Evolutionary conservation across 2,888 invertebrate species (phyloP), one percentile per base, ranked within the genome.

Genomic region (Sialis lutaria): DNA sequence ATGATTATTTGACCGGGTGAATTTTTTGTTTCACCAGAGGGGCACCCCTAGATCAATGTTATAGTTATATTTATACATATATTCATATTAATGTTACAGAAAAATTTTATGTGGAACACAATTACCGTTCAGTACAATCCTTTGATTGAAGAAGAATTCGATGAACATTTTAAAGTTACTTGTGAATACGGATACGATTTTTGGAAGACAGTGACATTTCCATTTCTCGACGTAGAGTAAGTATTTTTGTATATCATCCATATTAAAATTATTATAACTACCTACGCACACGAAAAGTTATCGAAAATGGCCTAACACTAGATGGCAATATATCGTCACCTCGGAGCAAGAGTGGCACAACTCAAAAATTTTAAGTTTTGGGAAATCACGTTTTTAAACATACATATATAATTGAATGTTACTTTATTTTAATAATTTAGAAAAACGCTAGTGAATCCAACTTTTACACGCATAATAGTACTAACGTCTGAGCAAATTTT

Each of bases 71-170:
- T 7, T 41, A 44, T 45, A n/a, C 6, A 47, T 12, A 33, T 12
- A 33, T 12, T 44, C 5, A 9, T 12, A 30, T 44, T n/a, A 47
- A 51, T 52, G 48, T 58, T 60, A 42, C 69, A 86, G 86, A 86
- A 91, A 75, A 91, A 91, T 64, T 79, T 91, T 57, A 92, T 92
- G 92, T 92, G 91, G 91, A 92, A 92, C 63, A 92, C 92, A 1
- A 85, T 92, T 46, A 92, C 91, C 4, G 90, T 92, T 46, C 92
- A 92, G 62, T 92, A 92, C 67, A 92, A 91, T 67, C 77, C 90
- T 1, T 64, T 92, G 54, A 92, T 92, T 48, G 92, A 92, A 61
- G 92, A 92, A 61, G 92, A 92, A 62, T 80, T 85, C 66, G 92
- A 92, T 63, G 91, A 92, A 57, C 92, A 92, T 62, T 92, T 91